These are phyloP conservation scores for Agrotis exclamationis DNA, from an alignment of 2,888 invertebrate genomes.

Conservation along the genomic window DNA sequence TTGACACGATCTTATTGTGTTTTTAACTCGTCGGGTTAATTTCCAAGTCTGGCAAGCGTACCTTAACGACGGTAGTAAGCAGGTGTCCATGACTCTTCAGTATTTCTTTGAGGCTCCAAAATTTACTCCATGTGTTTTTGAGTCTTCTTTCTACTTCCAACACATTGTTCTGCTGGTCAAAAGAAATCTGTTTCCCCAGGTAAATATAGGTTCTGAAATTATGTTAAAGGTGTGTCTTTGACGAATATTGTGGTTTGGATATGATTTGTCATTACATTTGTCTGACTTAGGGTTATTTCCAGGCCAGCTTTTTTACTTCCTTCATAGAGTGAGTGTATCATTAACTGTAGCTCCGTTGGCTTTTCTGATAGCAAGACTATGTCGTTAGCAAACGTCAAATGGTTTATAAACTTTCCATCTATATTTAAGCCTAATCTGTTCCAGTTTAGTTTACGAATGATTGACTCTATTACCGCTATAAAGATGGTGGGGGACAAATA, in stretches of 20 bases:
- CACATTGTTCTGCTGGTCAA: not conserved
- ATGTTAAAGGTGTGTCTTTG: not conserved
- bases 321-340: conserved; percentile 4
- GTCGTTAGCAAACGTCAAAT: no score
- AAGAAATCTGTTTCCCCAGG: not conserved
- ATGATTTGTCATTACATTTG: conserved; percentile 7
- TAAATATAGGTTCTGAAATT: not conserved
- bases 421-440: not conserved
- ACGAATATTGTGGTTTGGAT: not conserved
- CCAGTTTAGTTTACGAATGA: not conserved
- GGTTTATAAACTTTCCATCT: no score
- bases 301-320: not conserved
- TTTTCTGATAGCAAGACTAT: conserved; percentile 1
- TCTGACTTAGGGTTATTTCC: not conserved
- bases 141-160: no score
- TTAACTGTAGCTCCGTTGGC: not conserved
- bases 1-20: not conserved
- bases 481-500: not conserved
- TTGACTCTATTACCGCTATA: not conserved
- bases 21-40: no score
- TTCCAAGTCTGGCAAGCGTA: conserved; percentile 5
- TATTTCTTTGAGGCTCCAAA: no score
- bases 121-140: no score
- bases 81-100: not conserved
- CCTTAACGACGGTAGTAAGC: not conserved